Conservation (phyloP, 1,140 invertebrate genomes). For the Anagrus nilaparvatae region DNA sequence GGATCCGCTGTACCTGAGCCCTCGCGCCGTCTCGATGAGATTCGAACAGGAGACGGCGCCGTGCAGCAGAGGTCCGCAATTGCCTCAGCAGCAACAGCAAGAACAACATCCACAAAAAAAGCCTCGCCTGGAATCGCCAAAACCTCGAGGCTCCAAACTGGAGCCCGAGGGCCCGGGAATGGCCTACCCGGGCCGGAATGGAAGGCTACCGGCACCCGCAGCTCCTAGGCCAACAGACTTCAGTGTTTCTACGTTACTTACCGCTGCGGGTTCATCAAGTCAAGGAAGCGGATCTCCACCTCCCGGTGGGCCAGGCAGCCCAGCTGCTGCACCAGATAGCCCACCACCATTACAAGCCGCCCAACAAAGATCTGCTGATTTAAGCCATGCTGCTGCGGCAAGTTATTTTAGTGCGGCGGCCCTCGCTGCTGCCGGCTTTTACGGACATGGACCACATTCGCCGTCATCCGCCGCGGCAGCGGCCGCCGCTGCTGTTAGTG, state of each 20-base stretch:
- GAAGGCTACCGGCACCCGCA: slow-evolving; percentile 45
- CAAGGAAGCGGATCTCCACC: slow-evolving; percentile 46
- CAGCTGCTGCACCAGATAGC: slow-evolving; percentile 39
- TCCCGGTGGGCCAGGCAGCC: slow-evolving; percentile 31
- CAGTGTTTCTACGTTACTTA: slow-evolving; percentile 80
- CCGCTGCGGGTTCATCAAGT: slow-evolving; percentile 45
- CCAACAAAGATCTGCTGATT: no score
- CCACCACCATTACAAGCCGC: slow-evolving; percentile 42
- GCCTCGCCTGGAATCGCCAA: slow-evolving; percentile 36
- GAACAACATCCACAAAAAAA: slow-evolving; percentile 19
- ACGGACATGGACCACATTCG: slow-evolving; percentile 39
- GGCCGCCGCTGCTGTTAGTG: no score
- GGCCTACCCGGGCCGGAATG: slow-evolving; percentile 41
- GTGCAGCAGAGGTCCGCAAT: neutral
- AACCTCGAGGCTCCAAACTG: slow-evolving; percentile 38
- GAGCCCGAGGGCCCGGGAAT: slow-evolving; percentile 41
- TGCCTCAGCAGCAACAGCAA: neutral
- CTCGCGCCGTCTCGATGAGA: slow-evolving; percentile 41
- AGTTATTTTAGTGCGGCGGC: slow-evolving; percentile 56
- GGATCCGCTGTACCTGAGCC: no score
- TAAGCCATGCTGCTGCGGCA: slow-evolving; percentile 35
- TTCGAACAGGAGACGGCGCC: slow-evolving; percentile 41
- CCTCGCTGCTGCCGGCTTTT: slow-evolving; percentile 50
- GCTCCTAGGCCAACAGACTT: slow-evolving; percentile 79
- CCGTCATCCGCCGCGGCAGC: slow-evolving; percentile 36